Percentiles rank a stretch among this genome's conserved stretches.
phyloP scores from a whole-genome alignment of 2,888 invertebrate genomes.

The Xylophagus ater region DNA sequence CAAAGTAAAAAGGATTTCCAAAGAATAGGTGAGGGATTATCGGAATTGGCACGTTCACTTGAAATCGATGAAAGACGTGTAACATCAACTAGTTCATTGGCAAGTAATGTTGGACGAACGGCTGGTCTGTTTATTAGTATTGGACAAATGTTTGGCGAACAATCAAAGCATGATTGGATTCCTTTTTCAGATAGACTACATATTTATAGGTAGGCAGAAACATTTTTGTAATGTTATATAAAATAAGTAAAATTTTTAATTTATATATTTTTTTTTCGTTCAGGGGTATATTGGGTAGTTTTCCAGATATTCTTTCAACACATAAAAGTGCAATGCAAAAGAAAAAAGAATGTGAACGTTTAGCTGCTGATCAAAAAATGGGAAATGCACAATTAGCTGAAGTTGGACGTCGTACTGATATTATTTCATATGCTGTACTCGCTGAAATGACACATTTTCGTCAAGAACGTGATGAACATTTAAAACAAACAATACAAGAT shows the following conservation, averaged over 20 bases:
- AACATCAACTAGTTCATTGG: conserved; percentile 53
- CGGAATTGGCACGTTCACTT: conserved; percentile 71
- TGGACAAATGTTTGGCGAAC: conserved; percentile 80
- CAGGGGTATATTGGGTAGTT: conserved; percentile 75
- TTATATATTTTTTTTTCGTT: conserved; percentile 1
- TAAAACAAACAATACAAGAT: conserved; percentile 72
- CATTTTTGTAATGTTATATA: not conserved
- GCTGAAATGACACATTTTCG: conserved; percentile 95
- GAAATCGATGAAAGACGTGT: conserved; percentile 62
- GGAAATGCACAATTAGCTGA: conserved; percentile 68
- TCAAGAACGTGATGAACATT: conserved; percentile 70
- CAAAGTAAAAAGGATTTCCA: conserved; percentile 64
- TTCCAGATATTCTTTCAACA: conserved; percentile 81
- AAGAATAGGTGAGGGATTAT: conserved; percentile 80
- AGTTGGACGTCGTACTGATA: conserved; percentile 74
- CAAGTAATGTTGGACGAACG: conserved; percentile 71
- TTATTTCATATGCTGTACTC: conserved; percentile 83
- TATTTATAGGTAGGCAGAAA: conserved; percentile 55
- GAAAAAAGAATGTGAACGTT: conserved; percentile 75
- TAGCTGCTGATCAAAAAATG: conserved; percentile 71
- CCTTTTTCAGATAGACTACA: conserved; percentile 84
- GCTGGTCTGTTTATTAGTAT: conserved; percentile 85
- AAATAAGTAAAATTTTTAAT: conserved; percentile 2
- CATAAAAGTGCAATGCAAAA: conserved; percentile 87
- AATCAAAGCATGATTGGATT: conserved; percentile 82